Evolutionary conservation across 1,140 invertebrate genomes (phyloP).

Genomic region (Sarcophaga peregrina): DNA sequence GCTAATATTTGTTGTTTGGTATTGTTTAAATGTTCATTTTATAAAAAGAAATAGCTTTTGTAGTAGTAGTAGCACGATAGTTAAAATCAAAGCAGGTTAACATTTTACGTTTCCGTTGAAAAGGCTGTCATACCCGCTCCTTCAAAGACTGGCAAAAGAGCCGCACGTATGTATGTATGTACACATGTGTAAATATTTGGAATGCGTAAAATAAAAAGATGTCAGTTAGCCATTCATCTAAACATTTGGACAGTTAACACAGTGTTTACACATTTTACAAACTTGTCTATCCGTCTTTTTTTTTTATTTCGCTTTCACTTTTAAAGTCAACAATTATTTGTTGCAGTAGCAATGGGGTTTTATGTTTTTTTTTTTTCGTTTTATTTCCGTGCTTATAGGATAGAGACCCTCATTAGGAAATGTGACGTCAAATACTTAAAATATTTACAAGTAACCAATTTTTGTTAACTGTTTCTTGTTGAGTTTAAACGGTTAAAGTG

Average conservation of each 20-base stretch:
- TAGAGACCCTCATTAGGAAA: neutral
- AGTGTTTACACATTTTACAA: neutral
- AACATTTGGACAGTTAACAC: neutral
- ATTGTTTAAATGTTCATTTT: too few species aligned
- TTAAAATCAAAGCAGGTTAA: too few species aligned
- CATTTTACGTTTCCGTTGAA: too few species aligned
- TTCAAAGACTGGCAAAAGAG: neutral
- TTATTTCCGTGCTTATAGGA: neutral
- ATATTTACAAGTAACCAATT: neutral
- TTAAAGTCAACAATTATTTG: too few species aligned
- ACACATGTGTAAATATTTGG: too few species aligned
- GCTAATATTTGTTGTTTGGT: too few species aligned
- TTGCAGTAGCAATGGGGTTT: neutral
- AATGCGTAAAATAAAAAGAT: neutral
- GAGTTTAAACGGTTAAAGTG: neutral
- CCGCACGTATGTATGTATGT: neutral
- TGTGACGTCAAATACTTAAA: slow-evolving; percentile 7
- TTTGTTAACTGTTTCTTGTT: neutral
- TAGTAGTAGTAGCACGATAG: too few species aligned
- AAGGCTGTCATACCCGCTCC: too few species aligned
- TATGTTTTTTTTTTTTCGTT: neutral
- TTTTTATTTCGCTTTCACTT: too few species aligned
- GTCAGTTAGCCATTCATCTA: neutral
- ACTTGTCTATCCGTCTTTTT: neutral
- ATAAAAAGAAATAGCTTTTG: too few species aligned